phyloP scores from a whole-genome alignment of 1,140 invertebrate species.

The Wiebesia pumilae region DNA sequence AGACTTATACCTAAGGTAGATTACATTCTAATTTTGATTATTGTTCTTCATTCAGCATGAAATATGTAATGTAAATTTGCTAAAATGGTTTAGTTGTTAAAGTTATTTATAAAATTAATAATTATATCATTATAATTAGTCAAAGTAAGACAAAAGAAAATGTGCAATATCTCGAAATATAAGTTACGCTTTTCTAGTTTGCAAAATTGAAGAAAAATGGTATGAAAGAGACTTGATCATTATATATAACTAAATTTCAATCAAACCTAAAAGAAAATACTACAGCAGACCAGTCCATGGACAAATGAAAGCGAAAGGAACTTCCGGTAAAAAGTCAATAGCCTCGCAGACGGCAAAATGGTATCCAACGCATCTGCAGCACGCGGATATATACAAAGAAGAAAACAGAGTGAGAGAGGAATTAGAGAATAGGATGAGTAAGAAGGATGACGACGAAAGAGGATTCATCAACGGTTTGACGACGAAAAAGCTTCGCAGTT shows the following conservation, averaged over 20 bases:
- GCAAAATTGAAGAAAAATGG: background rate
- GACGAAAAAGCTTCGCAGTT: background rate
- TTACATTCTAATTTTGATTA: no score
- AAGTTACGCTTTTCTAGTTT: background rate
- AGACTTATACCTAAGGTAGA: no score
- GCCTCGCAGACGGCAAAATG: slow-evolving; percentile 1
- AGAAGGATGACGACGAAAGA: background rate
- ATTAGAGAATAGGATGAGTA: background rate
- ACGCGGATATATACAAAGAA: background rate
- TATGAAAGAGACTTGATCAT: background rate
- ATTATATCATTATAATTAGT: no score
- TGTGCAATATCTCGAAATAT: no score
- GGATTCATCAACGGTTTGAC: background rate
- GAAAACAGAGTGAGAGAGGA: no score
- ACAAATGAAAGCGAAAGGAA: slow-evolving; percentile 37
- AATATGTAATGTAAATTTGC: no score
- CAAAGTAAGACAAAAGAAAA: no score
- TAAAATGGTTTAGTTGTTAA: no score
- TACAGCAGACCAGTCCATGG: background rate
- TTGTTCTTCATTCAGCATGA: no score
- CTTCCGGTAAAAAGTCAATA: slow-evolving; percentile 20
- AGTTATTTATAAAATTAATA: no score
- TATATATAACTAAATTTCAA: slow-evolving; percentile 34
- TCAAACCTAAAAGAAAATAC: slow-evolving; percentile 40
- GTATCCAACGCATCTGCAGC: background rate